phyloP scores from a whole-genome alignment of 2,797 vertebrate genomes.

The Sebastes taczanowskii region DNA sequence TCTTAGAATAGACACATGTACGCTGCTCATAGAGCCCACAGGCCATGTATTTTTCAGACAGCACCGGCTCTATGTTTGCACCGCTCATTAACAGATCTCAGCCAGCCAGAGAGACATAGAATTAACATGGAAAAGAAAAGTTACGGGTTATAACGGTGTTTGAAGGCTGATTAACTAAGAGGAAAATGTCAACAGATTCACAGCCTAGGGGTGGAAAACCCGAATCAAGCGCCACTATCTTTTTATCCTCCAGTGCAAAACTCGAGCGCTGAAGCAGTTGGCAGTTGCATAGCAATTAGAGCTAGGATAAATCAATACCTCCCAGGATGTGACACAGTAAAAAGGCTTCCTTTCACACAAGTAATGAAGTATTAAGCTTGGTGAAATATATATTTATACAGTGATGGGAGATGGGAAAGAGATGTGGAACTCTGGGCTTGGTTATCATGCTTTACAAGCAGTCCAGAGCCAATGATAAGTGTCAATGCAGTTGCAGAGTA shows the following conservation, averaged over 20 bases:
- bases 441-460: neutral
- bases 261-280: constrained; percentile 45
- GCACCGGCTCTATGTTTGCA: neutral
- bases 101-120: neutral
- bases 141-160: constrained; percentile 8
- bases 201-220: constrained; percentile 29
- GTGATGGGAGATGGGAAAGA: constrained; percentile 6
- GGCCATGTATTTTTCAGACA: neutral
- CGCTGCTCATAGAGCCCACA: neutral
- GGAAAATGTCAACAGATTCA: constrained; percentile 49
- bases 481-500: neutral
- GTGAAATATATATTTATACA: constrained; percentile 13
- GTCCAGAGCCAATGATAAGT: neutral
- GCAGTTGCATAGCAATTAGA: constrained; percentile 64
- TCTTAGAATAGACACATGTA: neutral
- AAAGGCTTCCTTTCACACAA: constrained; percentile 40
- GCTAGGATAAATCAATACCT: constrained; percentile 58
- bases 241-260: constrained; percentile 48
- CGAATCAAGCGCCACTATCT: constrained; percentile 37
- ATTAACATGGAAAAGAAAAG: constrained; percentile 25
- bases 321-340: constrained; percentile 47
- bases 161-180: constrained; percentile 37
- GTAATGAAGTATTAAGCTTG: constrained; percentile 23
- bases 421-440: neutral
- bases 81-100: constrained; percentile 15